Evolutionary conservation across 2,888 invertebrate genomes (phyloP).

Genomic region (Augiades crinisus): DNA sequence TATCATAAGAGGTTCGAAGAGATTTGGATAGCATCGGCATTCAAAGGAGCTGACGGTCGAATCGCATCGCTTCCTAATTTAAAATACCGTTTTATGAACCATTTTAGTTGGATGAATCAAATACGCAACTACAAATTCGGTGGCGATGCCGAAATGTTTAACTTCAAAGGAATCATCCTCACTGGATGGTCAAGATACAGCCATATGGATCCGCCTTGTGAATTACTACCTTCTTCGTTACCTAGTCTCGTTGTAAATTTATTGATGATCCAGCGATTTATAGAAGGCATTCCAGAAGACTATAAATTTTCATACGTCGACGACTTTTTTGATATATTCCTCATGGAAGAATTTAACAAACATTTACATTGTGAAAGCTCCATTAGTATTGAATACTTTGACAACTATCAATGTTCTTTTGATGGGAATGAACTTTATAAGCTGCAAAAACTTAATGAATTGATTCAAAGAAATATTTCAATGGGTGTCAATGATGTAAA

Average conservation of each 20-base stretch:
- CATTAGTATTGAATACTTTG: conserved; percentile 30
- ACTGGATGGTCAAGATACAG: conserved; percentile 89
- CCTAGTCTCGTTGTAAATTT: conserved; percentile 84
- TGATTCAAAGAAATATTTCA: conserved; percentile 29
- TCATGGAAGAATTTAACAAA: conserved; percentile 37
- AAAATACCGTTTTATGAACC: conserved; percentile 85
- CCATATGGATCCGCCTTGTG: conserved; percentile 84
- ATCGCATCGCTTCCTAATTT: conserved; percentile 77
- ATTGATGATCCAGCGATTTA: conserved; percentile 61
- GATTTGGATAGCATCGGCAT: conserved; percentile 92
- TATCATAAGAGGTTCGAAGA: conserved; percentile 78
- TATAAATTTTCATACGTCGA: conserved; percentile 27
- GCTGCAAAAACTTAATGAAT: conserved; percentile 32
- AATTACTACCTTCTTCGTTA: conserved; percentile 82
- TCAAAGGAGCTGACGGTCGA: conserved; percentile 87
- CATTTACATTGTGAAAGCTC: conserved; percentile 37
- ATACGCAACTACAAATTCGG: conserved; percentile 73
- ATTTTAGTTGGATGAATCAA: conserved; percentile 85
- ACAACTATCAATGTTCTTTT: conserved; percentile 41
- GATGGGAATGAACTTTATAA: conserved; percentile 39
- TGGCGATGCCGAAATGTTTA: conserved; percentile 40
- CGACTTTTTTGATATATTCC: conserved; percentile 37
- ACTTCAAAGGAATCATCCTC: conserved; percentile 84
- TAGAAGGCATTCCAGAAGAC: conserved; percentile 34
- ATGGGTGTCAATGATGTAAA: conserved; percentile 30